A percentile compares a stretch with the other conserved stretches of the same genome.
Evolutionary conservation across 2,797 vertebrate genomes (phyloP).

Genomic region (Carapus acus): DNA sequence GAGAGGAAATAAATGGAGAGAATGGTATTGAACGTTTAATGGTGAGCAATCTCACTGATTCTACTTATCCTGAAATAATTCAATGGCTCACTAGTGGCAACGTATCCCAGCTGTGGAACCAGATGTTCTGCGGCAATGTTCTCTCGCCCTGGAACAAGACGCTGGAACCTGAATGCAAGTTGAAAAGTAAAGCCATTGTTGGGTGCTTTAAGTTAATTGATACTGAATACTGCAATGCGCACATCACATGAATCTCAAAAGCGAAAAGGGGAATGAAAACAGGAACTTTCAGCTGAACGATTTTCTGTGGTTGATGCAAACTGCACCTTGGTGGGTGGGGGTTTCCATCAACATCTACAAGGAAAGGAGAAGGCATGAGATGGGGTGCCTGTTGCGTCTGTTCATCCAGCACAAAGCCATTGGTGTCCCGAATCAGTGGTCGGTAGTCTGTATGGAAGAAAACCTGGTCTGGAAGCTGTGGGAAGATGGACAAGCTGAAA

Average conservation of each 20-base stretch:
- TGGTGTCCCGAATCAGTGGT: conserved; percentile 88
- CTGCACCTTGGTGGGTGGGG: conserved; percentile 86
- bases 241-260: too few species aligned
- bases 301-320: background rate
- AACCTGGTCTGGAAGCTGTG: conserved; percentile 96
- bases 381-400: conserved; percentile 98
- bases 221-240: too few species aligned
- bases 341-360: conserved; percentile 97
- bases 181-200: conserved; percentile 1
- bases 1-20: background rate
- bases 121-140: conserved; percentile 90
- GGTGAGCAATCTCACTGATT: too few species aligned
- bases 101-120: conserved; percentile 93
- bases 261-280: background rate
- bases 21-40: background rate
- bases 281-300: too few species aligned
- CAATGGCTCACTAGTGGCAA: conserved; percentile 97
- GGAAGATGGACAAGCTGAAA: conserved; percentile 1
- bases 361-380: conserved; percentile 97
- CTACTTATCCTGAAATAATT: too few species aligned
- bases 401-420: conserved; percentile 94
- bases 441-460: conserved; percentile 99
- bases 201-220: background rate
- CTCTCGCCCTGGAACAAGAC: conserved; percentile 93
- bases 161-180: conserved; percentile 77